Percentiles rank a stretch among this genome's conserved stretches.
phyloP scores from a whole-genome alignment of 2,113 vertebrate species.

The Menura novaehollandiae region DNA sequence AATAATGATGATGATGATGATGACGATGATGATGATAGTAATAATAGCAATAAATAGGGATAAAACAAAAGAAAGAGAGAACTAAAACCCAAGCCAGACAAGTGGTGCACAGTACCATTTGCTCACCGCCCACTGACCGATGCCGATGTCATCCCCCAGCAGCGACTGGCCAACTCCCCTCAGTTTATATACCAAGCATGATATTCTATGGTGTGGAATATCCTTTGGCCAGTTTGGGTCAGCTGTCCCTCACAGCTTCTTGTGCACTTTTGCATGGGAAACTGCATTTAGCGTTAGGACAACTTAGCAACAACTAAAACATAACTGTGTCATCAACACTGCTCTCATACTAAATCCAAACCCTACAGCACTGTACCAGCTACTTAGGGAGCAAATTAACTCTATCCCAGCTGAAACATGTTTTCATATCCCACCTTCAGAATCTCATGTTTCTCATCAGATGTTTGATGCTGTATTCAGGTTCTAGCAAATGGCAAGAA shows the following conservation, averaged over 20 bases:
- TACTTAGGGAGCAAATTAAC: background rate
- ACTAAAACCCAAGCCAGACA: background rate
- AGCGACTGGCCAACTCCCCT: background rate
- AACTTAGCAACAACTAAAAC: background rate
- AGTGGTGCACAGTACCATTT: rapidly evolving
- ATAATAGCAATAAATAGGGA: background rate
- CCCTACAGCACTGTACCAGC: too few species aligned
- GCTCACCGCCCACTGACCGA: background rate
- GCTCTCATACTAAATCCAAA: background rate
- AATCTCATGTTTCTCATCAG: background rate
- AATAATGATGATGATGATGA: background rate
- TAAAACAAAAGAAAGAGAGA: background rate
- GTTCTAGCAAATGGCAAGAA: background rate
- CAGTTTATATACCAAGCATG: background rate
- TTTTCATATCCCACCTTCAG: background rate
- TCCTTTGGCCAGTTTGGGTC: background rate
- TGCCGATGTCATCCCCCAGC: background rate
- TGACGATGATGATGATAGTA: background rate
- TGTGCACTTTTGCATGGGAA: background rate
- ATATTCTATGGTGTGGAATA: background rate
- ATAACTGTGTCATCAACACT: background rate
- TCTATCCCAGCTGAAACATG: background rate
- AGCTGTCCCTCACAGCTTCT: background rate
- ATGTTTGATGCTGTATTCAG: background rate
- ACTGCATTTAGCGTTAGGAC: background rate